Evolutionary conservation across 2,888 invertebrate species (phyloP).

Genomic region (Zeuzera pyrina): DNA sequence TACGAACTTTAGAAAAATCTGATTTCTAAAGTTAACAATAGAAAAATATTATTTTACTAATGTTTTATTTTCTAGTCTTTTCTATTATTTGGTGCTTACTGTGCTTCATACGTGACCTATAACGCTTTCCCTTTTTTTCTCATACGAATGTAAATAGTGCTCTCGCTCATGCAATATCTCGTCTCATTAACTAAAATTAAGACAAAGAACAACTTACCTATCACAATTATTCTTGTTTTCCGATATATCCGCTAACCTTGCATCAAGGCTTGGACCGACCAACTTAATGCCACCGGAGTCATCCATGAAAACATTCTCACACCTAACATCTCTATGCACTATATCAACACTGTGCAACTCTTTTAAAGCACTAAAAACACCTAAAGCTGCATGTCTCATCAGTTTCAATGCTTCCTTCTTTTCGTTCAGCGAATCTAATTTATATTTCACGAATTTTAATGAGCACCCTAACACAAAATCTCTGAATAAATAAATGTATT

Average conservation of each 20-base stretch:
- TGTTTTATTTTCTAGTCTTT: too few relatives aligned
- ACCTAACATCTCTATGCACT: conserved; percentile 86
- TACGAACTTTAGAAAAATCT: too few relatives aligned
- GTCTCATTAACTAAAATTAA: not conserved
- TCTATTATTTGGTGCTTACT: too few relatives aligned
- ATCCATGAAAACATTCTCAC: conserved; percentile 82
- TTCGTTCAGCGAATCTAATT: conserved; percentile 34
- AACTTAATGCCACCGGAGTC: conserved; percentile 74
- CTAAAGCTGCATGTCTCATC: conserved; percentile 78
- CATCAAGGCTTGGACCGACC: conserved; percentile 81
- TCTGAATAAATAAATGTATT: conserved; percentile 79
- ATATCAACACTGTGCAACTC: conserved; percentile 88
- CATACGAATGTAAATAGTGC: too few relatives aligned
- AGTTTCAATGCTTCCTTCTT: conserved; percentile 44
- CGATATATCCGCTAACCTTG: conserved; percentile 75
- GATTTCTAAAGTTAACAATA: too few relatives aligned
- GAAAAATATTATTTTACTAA: too few relatives aligned
- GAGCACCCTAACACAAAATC: conserved; percentile 75
- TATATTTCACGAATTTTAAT: conserved; percentile 38
- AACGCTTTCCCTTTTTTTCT: too few relatives aligned
- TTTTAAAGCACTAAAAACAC: conserved; percentile 81
- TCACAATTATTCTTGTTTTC: conserved; percentile 49
- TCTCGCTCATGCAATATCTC: too few relatives aligned
- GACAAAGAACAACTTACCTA: conserved; percentile 31
- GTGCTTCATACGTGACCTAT: too few relatives aligned